Evolutionary conservation across 2,113 vertebrate species (phyloP), one percentile per base, ranked within the genome.

Genomic region (Oncorhynchus tshawytscha): DNA sequence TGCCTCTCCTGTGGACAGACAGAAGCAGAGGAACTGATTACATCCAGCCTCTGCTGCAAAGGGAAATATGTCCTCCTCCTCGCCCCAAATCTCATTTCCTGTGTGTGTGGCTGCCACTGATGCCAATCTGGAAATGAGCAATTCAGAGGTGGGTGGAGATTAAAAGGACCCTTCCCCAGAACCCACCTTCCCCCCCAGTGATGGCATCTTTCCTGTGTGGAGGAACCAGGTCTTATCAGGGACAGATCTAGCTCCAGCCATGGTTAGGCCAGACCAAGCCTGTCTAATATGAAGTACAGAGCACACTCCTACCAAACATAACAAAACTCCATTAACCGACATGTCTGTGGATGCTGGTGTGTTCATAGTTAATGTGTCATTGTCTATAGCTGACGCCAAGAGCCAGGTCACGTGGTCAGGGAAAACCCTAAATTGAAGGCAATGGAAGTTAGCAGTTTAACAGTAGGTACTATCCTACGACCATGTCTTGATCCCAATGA

Each of bases 1-100:
- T 99, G 98, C 15, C 97, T 93, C 88, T 94, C 93, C 93, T 94
- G 85, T 3, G 29, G 73, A 0, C 25, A 66, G 75, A 78, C 11
- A 78, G 78, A 0, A 12, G 0, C 39, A 59, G 29, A 57, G 13
- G 27, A 25, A 62, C 57, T n/a, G 60, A 78, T 77, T 7, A 54
- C 22, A 66, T 51, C 34, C 45, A 72, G 51, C 51, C 71, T 9
- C 8, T 15, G 13, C 24, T 7, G 66, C 18, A 39, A 39, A 39
- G 34, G 39, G 8, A 29, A 71, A 71, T 18, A 49, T 59, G 20
- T 48, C 60, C 34, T 57, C 39, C 8, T 45, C 16, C 25, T 20
- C 65, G 25, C 67, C 31, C 15, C n/a, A 34, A 29, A 67, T 70
- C 67, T 70, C 31, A 73, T 78, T 78, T 77, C 78, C 78, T 76